Evolutionary conservation across 30 jellyfish, hydroid and myxozoan species (phyloP).

Genomic region (Aurelia sp.): DNA sequence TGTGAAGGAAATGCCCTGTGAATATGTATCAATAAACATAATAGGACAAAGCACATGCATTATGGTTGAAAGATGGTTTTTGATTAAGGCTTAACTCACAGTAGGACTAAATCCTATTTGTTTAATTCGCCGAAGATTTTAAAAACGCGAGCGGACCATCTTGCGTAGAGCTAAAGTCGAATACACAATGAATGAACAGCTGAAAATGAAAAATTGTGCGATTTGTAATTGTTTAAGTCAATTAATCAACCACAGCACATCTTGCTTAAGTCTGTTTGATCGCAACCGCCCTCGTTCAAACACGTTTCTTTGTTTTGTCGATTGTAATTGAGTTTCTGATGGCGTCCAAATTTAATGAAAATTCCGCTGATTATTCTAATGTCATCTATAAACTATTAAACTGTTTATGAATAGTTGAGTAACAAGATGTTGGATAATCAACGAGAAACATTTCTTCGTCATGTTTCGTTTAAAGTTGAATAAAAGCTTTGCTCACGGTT

Average conservation of each 20-base stretch:
- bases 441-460: background rate
- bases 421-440: background rate
- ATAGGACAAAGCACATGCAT: conserved; percentile 53
- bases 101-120: conserved; percentile 50
- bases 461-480: too few species aligned
- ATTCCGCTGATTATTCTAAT: background rate
- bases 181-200: conserved; percentile 10
- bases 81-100: conserved; percentile 54
- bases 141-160: conserved; percentile 50
- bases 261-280: conserved; percentile 28
- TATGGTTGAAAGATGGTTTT: conserved; percentile 54
- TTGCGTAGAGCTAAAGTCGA: conserved; percentile 14
- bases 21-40: conserved; percentile 41
- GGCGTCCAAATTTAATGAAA: conserved; percentile 16
- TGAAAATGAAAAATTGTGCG: conserved; percentile 1
- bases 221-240: conserved; percentile 42
- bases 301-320: conserved; percentile 9
- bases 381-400: background rate
- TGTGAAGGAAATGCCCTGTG: conserved; percentile 37
- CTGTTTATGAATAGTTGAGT: background rate
- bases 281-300: conserved; percentile 21
- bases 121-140: conserved; percentile 34
- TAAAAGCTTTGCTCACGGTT: too few species aligned
- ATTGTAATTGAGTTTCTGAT: background rate
- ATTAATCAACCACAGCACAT: conserved; percentile 32